Percentiles rank a stretch among this genome's conserved stretches.
Conservation (phyloP, 2,113 vertebrate species). For the Mellivora capensis region DNA sequence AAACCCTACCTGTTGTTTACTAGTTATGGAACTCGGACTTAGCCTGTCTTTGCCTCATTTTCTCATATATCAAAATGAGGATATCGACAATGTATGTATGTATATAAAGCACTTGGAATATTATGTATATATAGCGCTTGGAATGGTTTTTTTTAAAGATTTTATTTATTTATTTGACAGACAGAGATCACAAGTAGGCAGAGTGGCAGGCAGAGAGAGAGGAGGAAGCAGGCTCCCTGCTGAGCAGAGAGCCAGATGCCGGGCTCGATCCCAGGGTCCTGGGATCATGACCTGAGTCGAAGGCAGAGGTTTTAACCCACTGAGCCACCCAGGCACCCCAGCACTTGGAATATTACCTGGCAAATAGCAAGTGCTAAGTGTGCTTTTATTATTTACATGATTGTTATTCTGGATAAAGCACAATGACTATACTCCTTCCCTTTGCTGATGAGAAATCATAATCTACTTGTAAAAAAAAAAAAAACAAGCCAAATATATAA, state of each 20-base stretch:
- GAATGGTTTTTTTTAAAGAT: too few species aligned
- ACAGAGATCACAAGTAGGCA: too few species aligned
- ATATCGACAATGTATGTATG: not conserved
- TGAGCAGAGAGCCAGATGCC: too few species aligned
- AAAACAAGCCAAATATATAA: not conserved
- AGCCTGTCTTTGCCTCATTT: not conserved
- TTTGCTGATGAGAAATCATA: not conserved
- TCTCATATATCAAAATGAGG: not conserved
- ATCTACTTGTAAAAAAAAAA: not conserved
- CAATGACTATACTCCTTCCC: not conserved
- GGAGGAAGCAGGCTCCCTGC: too few species aligned
- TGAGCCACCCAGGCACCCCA: too few species aligned
- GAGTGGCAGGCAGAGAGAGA: too few species aligned
- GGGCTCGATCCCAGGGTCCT: too few species aligned
- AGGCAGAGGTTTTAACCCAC: too few species aligned
- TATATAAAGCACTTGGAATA: not conserved
- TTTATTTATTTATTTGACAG: too few species aligned
- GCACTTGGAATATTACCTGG: not conserved
- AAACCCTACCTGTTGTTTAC: not conserved
- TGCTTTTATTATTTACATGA: not conserved
- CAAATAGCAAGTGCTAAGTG: not conserved
- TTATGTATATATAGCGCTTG: not conserved
- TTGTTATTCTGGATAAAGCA: not conserved
- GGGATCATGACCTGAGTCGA: too few species aligned
- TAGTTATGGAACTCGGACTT: not conserved